Evolutionary conservation across 2,888 invertebrate genomes (phyloP).

Genomic region (Lymantria dispar): DNA sequence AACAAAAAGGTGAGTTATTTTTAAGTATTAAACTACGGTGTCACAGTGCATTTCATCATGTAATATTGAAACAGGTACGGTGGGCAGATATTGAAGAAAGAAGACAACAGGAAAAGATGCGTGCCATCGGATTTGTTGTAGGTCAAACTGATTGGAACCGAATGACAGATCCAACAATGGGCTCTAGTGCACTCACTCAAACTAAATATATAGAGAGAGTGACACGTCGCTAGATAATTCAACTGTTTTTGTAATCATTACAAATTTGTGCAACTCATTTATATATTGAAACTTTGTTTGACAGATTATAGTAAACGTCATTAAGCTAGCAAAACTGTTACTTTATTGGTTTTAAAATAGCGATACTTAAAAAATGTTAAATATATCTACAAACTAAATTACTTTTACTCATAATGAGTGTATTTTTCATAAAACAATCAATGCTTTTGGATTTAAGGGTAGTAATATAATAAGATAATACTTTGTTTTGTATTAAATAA

Average conservation of each 20-base stretch:
- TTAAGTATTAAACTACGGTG: constrained; percentile 25
- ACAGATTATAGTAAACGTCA: too few relatives aligned
- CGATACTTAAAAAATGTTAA: too few relatives aligned
- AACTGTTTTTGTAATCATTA: background rate
- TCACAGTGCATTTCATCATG: constrained; percentile 54
- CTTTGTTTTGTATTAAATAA: too few relatives aligned
- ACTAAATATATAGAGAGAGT: constrained; percentile 94
- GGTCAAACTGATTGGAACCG: constrained; percentile 98
- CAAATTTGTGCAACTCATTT: too few relatives aligned
- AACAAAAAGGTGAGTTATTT: constrained; percentile 41
- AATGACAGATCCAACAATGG: constrained; percentile 96
- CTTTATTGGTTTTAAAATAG: too few relatives aligned
- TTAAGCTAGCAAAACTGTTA: too few relatives aligned
- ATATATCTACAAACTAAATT: too few relatives aligned
- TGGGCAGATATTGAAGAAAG: constrained; percentile 99
- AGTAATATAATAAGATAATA: too few relatives aligned
- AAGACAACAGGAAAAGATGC: constrained; percentile 94
- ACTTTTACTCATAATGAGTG: too few relatives aligned
- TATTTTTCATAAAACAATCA: too few relatives aligned
- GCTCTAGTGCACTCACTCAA: constrained; percentile 93
- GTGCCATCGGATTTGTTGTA: constrained; percentile 97
- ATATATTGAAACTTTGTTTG: too few relatives aligned
- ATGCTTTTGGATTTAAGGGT: too few relatives aligned
- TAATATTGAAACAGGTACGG: constrained; percentile 89
- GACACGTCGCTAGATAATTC: constrained; percentile 42